phyloP scores from a whole-genome alignment of 2,797 vertebrate genomes.

The Scarus forsteni region DNA sequence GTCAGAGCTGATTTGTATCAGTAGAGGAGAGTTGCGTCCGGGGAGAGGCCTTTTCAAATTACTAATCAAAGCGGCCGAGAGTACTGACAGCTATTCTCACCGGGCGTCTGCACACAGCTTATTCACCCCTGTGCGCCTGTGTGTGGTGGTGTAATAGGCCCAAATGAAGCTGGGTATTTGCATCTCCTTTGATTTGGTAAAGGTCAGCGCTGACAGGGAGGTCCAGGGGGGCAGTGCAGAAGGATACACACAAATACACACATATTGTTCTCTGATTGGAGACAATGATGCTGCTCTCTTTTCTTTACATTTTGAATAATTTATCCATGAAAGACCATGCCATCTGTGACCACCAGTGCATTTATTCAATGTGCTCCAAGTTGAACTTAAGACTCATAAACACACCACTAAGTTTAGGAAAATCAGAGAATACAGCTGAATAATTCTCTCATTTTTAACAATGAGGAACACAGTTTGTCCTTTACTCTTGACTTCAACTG shows the following conservation, averaged over 20 bases:
- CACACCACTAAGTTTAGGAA: too few relatives aligned
- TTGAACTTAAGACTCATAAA: too few relatives aligned
- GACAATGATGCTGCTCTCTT: conserved; percentile 20
- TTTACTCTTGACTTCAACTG: too few relatives aligned
- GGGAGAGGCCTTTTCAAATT: conserved; percentile 59
- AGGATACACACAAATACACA: conserved; percentile 10
- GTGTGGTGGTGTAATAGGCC: conserved; percentile 59
- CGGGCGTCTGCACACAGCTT: conserved; percentile 46
- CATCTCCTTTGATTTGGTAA: conserved; percentile 77
- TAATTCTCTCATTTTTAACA: too few relatives aligned
- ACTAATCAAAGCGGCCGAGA: conserved; percentile 62
- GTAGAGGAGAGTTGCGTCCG: conserved; percentile 43
- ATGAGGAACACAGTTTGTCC: too few relatives aligned
- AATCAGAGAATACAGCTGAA: too few relatives aligned
- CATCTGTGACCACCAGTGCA: too few relatives aligned
- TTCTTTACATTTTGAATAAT: conserved; percentile 1
- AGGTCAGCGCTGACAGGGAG: conserved; percentile 75
- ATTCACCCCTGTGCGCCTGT: conserved; percentile 36
- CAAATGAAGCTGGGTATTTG: conserved; percentile 76
- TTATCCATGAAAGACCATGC: too few relatives aligned
- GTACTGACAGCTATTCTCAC: conserved; percentile 74
- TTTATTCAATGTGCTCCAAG: too few relatives aligned
- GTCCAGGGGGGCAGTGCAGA: conserved; percentile 43
- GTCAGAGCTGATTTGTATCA: conserved; percentile 66
- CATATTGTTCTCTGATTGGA: conserved; percentile 22